Conservation (phyloP, 2,797 vertebrate genomes). For the Chaetophractus vellerosus region DNA sequence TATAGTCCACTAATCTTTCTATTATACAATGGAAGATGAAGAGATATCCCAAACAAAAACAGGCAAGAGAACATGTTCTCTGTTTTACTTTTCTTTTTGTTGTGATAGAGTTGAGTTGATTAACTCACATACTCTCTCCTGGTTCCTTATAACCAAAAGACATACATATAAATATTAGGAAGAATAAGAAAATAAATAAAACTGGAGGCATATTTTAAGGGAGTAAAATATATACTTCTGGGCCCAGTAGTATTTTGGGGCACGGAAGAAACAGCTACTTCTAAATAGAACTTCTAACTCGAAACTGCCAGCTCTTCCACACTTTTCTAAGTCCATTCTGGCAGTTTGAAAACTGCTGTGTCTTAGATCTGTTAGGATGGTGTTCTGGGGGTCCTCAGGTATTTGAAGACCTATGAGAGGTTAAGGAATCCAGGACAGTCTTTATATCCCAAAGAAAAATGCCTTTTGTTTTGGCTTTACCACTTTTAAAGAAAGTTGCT, state of each 20-base stretch:
- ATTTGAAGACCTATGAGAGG: not conserved
- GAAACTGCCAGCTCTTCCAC: not conserved
- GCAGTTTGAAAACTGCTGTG: not conserved
- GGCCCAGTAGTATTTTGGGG: not conserved
- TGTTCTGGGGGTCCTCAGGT: not conserved
- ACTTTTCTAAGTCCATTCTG: not conserved
- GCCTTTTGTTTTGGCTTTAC: not conserved
- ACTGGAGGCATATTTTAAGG: not conserved
- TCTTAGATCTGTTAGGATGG: not conserved
- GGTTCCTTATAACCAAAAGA: not conserved
- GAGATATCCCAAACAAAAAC: not conserved
- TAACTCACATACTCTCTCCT: not conserved
- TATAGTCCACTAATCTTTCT: not conserved
- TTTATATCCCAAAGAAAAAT: not conserved
- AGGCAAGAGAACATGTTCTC: not conserved
- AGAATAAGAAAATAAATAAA: slow-evolving; percentile 30
- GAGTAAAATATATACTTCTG: not conserved
- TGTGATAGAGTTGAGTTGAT: not conserved
- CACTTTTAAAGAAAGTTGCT: not conserved
- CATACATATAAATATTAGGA: not conserved
- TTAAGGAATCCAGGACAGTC: not conserved
- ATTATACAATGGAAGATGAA: slow-evolving; percentile 13
- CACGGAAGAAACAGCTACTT: not conserved
- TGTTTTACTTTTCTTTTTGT: not conserved
- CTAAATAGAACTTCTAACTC: not conserved